Conservation (phyloP, 2,888 invertebrate genomes). For the Hypselothyrea guttata region DNA sequence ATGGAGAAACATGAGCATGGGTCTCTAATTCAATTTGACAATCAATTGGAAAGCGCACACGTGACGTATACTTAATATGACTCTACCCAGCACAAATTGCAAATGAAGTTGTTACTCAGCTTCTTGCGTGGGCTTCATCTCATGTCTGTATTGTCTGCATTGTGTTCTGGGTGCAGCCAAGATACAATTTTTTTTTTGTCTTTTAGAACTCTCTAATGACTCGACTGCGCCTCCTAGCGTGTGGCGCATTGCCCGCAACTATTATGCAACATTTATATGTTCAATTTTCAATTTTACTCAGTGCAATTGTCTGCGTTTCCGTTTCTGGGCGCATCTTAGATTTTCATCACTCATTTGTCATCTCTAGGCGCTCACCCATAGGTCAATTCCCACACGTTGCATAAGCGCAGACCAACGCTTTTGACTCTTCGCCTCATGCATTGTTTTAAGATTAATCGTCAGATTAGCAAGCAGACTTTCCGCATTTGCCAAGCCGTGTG, state of each 20-base stretch:
- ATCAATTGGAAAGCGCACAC: conserved; percentile 41
- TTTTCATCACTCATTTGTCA: conserved; percentile 73
- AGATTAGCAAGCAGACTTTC: conserved; percentile 44
- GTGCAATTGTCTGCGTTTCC: conserved; percentile 44
- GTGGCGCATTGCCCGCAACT: too few species aligned
- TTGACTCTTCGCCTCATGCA: conserved; percentile 16
- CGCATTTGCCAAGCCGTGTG: conserved; percentile 34
- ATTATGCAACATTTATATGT: not conserved
- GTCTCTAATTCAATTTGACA: conserved; percentile 23
- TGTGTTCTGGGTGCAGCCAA: conserved; percentile 38
- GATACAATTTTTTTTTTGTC: conserved; percentile 1
- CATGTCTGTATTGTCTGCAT: too few species aligned
- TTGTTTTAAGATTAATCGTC: conserved; percentile 52
- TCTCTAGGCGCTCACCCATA: conserved; percentile 19
- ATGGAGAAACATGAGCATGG: conserved; percentile 23
- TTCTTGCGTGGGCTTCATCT: too few species aligned
- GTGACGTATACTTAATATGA: conserved; percentile 49
- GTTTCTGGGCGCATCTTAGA: conserved; percentile 51
- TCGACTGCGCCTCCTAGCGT: conserved; percentile 42
- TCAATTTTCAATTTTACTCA: not conserved
- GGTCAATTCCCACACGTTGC: conserved; percentile 30
- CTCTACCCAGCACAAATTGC: conserved; percentile 2
- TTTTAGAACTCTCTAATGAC: conserved; percentile 37
- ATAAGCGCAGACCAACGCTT: conserved; percentile 43
- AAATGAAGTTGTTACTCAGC: conserved; percentile 36